Evolutionary conservation across 2,888 invertebrate species (phyloP), one percentile per base, ranked within the genome.

Genomic region (Thymelicus acteon): DNA sequence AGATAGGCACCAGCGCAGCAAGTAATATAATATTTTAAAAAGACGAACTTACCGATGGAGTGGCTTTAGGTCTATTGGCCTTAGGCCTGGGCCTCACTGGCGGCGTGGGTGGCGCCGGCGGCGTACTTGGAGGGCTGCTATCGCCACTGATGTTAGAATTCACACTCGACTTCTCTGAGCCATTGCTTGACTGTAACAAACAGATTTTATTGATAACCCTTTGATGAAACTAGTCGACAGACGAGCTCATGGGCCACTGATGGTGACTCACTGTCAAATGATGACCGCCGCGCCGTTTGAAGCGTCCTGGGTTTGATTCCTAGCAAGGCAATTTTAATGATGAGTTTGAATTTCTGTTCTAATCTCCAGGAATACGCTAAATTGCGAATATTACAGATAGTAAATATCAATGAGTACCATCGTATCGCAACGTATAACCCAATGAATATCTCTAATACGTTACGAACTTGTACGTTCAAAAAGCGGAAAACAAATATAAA

Each of bases 121-220:
- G 92, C 75, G 94, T 89, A 85, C 94, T 73, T 68, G 93, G 90
- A 75, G 94, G 87, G 82, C 90, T 85, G 77, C 86, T 84, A 77
- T 91, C 87, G 77, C 82, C 79, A 72, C 81, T 87, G 82, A 80
- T 77, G 74, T 73, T 79, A 71, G 72, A 74, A 75, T 69, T 75
- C 57, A 73, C 76, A 67, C 79, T 82, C 60, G 86, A 85, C 78
- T 89, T 90, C 76, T 92, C 93, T 15, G 88, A 90, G 2, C 89
- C 85, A 31, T 88, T 91, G 82, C 89, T 92, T 64, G 89, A 88
- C 92, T 93, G 86, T 72, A 69, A 68, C 49, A 65, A 65, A 61
- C 49, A 37, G 13, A 10, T 7, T 24, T 15, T 24, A 44, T 67
- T 4, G 31, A 31, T 31, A 31, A 31, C 5, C 31, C 31, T 31